phyloP scores from a whole-genome alignment of 2,113 vertebrate genomes.

The Ochotona curzoniae region DNA sequence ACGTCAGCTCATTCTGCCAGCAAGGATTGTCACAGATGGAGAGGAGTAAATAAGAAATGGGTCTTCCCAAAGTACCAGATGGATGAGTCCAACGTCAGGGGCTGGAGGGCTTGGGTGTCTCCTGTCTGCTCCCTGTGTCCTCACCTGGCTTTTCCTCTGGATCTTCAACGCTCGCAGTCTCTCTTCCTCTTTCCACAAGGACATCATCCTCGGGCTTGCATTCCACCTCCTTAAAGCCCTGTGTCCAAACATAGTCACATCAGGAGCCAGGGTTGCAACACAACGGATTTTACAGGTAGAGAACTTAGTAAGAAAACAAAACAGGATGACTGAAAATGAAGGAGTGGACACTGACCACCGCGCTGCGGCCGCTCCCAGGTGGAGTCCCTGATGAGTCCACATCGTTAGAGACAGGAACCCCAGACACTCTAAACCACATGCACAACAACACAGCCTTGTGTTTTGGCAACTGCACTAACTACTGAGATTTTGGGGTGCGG shows the following conservation, averaged over 20 bases:
- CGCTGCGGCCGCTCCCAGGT: not conserved
- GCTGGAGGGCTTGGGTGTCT: not conserved
- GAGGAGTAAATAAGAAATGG: not conserved
- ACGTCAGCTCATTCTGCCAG: too few species aligned
- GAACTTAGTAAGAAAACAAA: not conserved
- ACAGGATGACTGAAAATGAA: not conserved
- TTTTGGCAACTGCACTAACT: rapidly evolving
- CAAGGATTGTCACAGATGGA: not conserved
- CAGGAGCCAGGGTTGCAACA: not conserved
- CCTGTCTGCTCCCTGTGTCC: not conserved
- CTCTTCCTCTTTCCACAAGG: not conserved
- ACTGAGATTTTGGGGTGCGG: not conserved
- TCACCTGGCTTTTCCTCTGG: not conserved
- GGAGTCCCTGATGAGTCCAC: not conserved
- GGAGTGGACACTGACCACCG: not conserved
- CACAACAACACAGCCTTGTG: not conserved
- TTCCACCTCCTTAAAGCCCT: not conserved
- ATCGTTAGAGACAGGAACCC: not conserved
- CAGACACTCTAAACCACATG: not conserved
- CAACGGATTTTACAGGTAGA: not conserved
- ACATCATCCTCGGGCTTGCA: rapidly evolving
- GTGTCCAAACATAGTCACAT: not conserved
- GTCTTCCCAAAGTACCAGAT: not conserved
- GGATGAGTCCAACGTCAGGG: not conserved
- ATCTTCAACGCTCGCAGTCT: rapidly evolving